Conservation (phyloP, 2,888 invertebrate species). For the Cosmia pyralina region DNA sequence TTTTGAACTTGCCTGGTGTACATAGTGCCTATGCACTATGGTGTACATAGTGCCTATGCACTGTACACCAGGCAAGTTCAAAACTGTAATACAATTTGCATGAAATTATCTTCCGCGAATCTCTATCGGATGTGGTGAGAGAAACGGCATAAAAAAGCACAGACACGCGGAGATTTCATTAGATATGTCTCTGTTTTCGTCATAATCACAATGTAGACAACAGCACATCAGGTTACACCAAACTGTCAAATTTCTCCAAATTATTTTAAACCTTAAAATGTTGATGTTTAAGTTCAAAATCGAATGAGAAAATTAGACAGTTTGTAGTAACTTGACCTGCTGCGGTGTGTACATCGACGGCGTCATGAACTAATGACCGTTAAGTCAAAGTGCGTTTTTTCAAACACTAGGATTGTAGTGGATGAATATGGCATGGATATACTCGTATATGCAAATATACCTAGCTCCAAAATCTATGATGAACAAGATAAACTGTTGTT, state of each 20-base stretch:
- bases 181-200: neutral
- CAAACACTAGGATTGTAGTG: conserved; percentile 8
- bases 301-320: too few relatives aligned
- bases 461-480: neutral
- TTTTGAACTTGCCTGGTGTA: too few relatives aligned
- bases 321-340: too few relatives aligned
- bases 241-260: too few relatives aligned
- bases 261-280: too few relatives aligned
- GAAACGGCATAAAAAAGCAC: neutral
- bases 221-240: too few relatives aligned
- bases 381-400: neutral
- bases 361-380: neutral
- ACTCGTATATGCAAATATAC: neutral
- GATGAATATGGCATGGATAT: neutral
- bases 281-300: too few relatives aligned
- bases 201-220: conserved; percentile 6
- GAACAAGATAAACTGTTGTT: neutral
- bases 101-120: neutral
- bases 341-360: neutral
- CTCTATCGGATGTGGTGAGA: neutral
- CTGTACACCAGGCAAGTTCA: neutral
- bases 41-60: too few relatives aligned
- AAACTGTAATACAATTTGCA: neutral
- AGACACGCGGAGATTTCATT: neutral
- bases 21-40: too few relatives aligned